Evolutionary conservation across 2,888 invertebrate genomes (phyloP), one percentile per base, ranked within the genome.

Genomic region (Gastrophysa polygoni): DNA sequence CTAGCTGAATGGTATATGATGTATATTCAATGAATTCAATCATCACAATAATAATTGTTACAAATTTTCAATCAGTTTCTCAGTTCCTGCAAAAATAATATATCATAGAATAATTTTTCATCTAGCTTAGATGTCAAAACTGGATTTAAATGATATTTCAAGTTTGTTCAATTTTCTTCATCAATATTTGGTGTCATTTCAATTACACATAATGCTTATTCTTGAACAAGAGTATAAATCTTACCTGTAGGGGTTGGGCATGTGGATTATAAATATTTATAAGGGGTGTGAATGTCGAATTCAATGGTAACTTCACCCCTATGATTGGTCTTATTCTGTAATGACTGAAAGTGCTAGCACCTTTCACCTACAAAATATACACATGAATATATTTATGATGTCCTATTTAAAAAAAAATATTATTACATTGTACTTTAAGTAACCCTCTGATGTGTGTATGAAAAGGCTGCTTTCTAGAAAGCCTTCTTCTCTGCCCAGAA

Each of bases 211-310:
- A n/a, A n/a, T n/a, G n/a, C n/a, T n/a, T n/a, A n/a, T n/a, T n/a
- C n/a, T n/a, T n/a, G n/a, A n/a, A n/a, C n/a, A n/a, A n/a, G n/a
- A n/a, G n/a, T n/a, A 7, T 5, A 24, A 24, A 38, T 49, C 55
- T 78, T 82, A 94, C 93, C 88, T 96, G 95, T 81, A 97, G 86
- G 61, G 93, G 87, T 75, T 89, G 87, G 73, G 89, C 86, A 80
- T 95, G 93, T 70, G 98, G 98, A 87, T 99, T 99, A 85, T 96
- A 92, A 85, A 99, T 88, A 75, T 91, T 89, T 78, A 98, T 93
- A 78, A 93, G 85, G 63, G 96, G 93, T 75, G 92, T 89, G 78
- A 95, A 91, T 68, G 92, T 91, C 71, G 94, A 92, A 85, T 98
- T 97, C 76, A 92, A 85, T 65, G 98, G 98, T 78, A 97, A 89